Evolutionary conservation across 2,113 vertebrate species (phyloP), one percentile per base, ranked within the genome.

Genomic region (Australoheros scitulus): DNA sequence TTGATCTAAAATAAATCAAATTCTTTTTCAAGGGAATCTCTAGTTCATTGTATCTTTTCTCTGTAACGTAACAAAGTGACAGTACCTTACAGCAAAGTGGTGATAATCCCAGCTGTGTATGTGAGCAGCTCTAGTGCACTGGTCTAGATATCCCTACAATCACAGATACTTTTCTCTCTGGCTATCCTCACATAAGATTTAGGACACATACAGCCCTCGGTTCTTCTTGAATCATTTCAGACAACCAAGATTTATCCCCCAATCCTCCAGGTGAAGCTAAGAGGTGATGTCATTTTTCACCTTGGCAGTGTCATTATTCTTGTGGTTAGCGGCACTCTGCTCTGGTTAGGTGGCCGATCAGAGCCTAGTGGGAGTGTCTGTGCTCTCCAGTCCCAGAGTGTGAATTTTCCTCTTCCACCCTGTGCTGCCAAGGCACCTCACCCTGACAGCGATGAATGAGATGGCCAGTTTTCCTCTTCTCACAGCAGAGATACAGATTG

Each of bases 301-400:
- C 91, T 92, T 95, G 95, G 93, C 94, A 96, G 94, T 82, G 92
- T 91, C 92, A 94, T 95, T 95, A 95, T 94, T 96, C 95, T 94
- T 94, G 84, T 91, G 91, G 92, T 95, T 95, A 95, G 92, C 88
- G 86, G 91, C 91, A 77, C 92, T 93, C 92, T 94, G 85, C 91
- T 90, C 93, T 87, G 91, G 94, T 94, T 94, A 94, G 94, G 89
- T 94, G 91, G 91, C 91, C 90, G 92, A 92, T 94, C 93, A 82
- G 80, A 86, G 87, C 61, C 85, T 74, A 87, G 87, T 86, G 91
- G 93, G 92, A 91, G 90, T 84, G 89, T 89, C 89, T 76, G 88
- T 32, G 64, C 80, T 87, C 87, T 88, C 79, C 55, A 41, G 50
- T 88, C 82, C 87, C 85, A 47, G 55, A 87, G 81, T 87, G 86